Base-by-base conservation (phyloP, 2,888 invertebrate genomes). In the Nineta flava region DNA sequence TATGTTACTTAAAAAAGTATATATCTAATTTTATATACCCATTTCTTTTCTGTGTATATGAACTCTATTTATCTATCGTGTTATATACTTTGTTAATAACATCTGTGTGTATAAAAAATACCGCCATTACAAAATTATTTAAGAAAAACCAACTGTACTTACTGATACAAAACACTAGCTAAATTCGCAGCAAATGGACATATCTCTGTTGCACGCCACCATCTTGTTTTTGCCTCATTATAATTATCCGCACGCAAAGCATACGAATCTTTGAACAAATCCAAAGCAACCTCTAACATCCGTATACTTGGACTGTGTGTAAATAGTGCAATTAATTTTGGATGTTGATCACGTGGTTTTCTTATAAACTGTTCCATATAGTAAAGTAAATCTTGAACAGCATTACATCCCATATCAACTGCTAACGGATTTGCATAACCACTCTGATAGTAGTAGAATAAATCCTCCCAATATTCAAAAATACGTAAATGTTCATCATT, bases 391-490 rank as follows among this genome's bases (percentile, higher is more conserved):
- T 90, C 85, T 61, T 81, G 78, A 12, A 87, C 65, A 1, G 77
- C 72, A 1, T 77, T 74, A 63, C 90, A 90, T 9, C 84, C 86
- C 7, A 87, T 64, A 54, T 76, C 76, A 43, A 70, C 66, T 57
- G 81, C 84, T 45, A 79, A 64, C 7, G 73, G 68, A 15, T 77
- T 72, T 0, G 87, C 88, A 60, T 85, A 84, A 12, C 88, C 87
- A 42, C 77, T 72, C 52, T 75, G 75, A 63, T 86, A 85, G 62
- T 80, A 88, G 48, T 81, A 78, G 10, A 78, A 74, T 45, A 90
- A 64, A 63, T 91, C 90, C 59, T 87, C 83, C 0, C 73, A 74
- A 59, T 86, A 90, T 60, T 91, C 90, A 49, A 88, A 58, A 1
- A 83, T 68, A 53, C 75, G 73, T 3, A 88, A 68, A 57, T 90